These are phyloP conservation scores for Trichosurus vulpecula DNA, from an alignment of 2,797 vertebrate genomes.

Conservation along the genomic window DNA sequence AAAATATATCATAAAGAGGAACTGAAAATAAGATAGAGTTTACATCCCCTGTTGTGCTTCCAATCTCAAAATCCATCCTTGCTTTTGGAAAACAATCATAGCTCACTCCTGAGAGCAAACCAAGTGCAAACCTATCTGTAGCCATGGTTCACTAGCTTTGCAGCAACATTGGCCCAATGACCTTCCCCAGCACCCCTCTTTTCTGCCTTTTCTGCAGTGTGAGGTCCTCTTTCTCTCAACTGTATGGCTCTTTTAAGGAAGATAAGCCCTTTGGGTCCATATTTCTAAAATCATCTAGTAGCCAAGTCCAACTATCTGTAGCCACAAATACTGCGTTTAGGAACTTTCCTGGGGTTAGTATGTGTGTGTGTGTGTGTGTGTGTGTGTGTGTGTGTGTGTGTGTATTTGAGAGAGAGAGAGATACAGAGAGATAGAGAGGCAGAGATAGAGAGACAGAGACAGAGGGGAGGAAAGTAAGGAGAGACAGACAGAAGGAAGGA, in stretches of 20 bases:
- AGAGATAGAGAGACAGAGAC: too few relatives aligned
- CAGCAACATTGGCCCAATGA: not conserved
- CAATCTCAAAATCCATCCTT: not conserved
- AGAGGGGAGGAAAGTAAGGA: too few relatives aligned
- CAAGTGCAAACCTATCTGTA: not conserved
- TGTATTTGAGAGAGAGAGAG: not conserved
- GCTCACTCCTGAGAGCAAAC: not conserved
- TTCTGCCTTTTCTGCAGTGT: not conserved
- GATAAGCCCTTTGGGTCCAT: not conserved
- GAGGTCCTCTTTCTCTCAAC: constrained; percentile 15
- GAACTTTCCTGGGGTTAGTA: not conserved
- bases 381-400: too few relatives aligned
- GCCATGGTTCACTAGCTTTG: not conserved
- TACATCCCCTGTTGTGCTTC: not conserved
- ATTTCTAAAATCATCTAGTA: constrained; percentile 8
- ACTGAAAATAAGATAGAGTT: constrained; percentile 8
- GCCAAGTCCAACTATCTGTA: not conserved
- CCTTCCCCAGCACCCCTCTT: not conserved
- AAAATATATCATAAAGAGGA: constrained; percentile 33
- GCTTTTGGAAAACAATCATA: not conserved
- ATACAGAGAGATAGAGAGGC: not conserved
- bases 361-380: not conserved
- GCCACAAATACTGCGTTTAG: constrained; percentile 1
- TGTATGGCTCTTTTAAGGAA: not conserved
- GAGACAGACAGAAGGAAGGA: too few relatives aligned